Evolutionary conservation across 2,797 vertebrate genomes (phyloP).

Genomic region (Sphenopsis melanotis): DNA sequence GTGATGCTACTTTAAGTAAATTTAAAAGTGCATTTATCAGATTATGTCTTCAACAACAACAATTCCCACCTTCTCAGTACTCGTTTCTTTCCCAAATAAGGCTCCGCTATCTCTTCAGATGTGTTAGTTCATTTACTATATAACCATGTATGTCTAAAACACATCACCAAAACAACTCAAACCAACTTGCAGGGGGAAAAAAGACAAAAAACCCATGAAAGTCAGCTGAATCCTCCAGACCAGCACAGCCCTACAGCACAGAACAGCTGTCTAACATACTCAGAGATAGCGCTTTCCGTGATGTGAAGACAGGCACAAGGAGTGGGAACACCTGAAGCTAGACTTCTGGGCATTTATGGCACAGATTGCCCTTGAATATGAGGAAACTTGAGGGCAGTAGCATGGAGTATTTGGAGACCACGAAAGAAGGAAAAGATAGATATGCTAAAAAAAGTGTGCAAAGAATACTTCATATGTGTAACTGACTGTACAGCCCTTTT

Average conservation of each 20-base stretch:
- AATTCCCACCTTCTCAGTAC: background rate
- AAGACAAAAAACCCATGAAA: background rate
- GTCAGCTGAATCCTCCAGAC: background rate
- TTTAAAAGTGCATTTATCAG: background rate
- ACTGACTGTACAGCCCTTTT: background rate
- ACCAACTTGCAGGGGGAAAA: background rate
- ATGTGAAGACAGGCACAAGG: background rate
- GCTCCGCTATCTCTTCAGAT: background rate
- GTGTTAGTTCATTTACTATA: background rate
- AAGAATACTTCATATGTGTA: background rate
- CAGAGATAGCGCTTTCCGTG: fast-evolving
- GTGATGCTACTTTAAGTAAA: background rate
- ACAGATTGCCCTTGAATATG: background rate
- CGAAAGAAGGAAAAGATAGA: background rate
- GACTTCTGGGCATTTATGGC: background rate
- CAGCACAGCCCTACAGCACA: background rate
- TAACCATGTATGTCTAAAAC: background rate
- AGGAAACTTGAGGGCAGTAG: background rate
- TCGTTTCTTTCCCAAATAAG: background rate
- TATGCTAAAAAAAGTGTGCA: background rate
- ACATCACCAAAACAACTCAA: background rate
- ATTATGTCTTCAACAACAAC: background rate
- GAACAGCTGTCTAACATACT: background rate
- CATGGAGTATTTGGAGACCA: background rate
- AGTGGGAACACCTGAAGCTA: background rate